Evolutionary conservation across 2,888 invertebrate genomes (phyloP).

Genomic region (Parnassius glacialis): DNA sequence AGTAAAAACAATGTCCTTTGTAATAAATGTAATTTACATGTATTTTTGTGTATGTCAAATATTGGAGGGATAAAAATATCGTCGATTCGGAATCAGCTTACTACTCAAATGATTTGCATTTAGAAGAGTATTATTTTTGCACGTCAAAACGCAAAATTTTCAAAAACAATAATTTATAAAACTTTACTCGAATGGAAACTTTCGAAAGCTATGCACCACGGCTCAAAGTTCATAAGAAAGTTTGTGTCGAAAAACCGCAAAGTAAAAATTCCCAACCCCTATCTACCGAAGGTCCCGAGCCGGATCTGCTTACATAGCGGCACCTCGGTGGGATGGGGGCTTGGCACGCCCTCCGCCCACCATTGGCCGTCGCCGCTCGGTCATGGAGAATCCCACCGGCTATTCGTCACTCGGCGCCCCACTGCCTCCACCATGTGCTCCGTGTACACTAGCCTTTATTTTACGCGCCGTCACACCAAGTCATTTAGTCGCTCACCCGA

Average conservation of each 20-base stretch:
- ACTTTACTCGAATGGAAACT: slow-evolving; percentile 12
- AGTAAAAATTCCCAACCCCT: slow-evolving; percentile 50
- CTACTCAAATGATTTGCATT: no score
- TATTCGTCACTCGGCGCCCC: slow-evolving; percentile 62
- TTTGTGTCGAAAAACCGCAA: slow-evolving; percentile 22
- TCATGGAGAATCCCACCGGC: slow-evolving; percentile 50
- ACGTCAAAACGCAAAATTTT: no score
- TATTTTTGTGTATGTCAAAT: no score
- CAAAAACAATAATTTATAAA: slow-evolving; percentile 3
- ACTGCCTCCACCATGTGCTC: slow-evolving; percentile 58
- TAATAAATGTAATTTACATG: no score
- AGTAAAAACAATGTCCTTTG: no score
- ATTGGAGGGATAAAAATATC: no score
- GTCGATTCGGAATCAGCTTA: no score
- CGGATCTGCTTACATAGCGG: slow-evolving; percentile 54
- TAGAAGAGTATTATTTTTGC: no score
- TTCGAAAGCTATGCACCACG: slow-evolving; percentile 5
- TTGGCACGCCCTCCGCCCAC: slow-evolving; percentile 52
- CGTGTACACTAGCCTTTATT: slow-evolving; percentile 64
- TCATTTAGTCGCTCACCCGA: slow-evolving; percentile 74
- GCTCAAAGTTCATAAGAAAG: slow-evolving; percentile 17
- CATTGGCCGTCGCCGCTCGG: slow-evolving; percentile 51
- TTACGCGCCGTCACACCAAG: slow-evolving; percentile 67
- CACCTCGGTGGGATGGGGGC: slow-evolving; percentile 55
- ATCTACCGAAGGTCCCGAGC: slow-evolving; percentile 39